Base-by-base conservation (phyloP, 2,888 invertebrate genomes). In the Trichogramma evanescens region DNA sequence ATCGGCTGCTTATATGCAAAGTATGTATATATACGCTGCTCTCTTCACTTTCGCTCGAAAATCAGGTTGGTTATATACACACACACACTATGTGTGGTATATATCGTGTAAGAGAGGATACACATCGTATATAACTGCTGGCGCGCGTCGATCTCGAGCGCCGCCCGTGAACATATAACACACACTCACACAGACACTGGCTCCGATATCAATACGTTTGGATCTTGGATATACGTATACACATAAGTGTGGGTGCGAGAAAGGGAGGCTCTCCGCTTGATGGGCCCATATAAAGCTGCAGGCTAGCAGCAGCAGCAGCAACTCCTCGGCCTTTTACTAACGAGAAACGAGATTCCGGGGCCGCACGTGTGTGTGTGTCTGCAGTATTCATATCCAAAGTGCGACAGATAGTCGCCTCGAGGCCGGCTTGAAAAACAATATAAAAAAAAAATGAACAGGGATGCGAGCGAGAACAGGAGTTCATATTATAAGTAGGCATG, bases 281-380 rank as follows among this genome's bases (percentile, higher is more conserved):
- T 13, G 13, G 13, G 13, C 13, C 13, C 13, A 13, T 13, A 13
- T 13, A 13, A 13, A 13, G 13, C 13, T 13, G 13, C 13, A 13
- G 13, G 13, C 13, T 13, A 13, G 13, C 13, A 13, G 13, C 13
- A 13, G 13, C 13, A 13, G 13, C 13, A n/a, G n/a, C n/a, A n/a
- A n/a, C n/a, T n/a, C n/a, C n/a, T n/a, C n/a, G n/a, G 53, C 50
- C 62, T 67, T 64, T 67, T 63, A 68, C 72, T 72, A 72, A 72
- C 72, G 71, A 72, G 72, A 70, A 72, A 71, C 68, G 72, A 73
- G 73, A 73, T 68, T 72, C 71, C 63, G 65, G 63, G 65, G 71
- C 73, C 73, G 73, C 73, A 13, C 13, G 13, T 13, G 13, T 13
- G 13, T 13, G 13, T 13, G 13, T 13, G 13, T 13, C 13, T 13